phyloP scores from a whole-genome alignment of 2,797 vertebrate species.

The Myripristis murdjan region DNA sequence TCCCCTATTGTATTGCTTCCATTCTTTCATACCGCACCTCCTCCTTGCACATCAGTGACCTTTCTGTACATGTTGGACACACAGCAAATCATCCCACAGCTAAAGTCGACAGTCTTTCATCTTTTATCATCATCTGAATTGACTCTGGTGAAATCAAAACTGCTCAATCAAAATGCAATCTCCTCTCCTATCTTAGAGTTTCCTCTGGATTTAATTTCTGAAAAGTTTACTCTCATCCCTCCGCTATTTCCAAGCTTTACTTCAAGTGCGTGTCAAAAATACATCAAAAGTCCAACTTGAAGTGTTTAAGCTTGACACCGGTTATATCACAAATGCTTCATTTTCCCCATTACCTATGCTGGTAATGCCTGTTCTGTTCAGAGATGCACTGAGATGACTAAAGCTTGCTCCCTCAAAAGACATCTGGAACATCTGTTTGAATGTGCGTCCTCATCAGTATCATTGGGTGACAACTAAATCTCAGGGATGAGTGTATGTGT shows the following conservation, averaged over 20 bases:
- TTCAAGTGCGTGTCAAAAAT: slow-evolving; percentile 31
- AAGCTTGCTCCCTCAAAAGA: slow-evolving; percentile 10
- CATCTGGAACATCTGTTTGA: slow-evolving; percentile 65
- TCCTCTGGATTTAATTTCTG: slow-evolving; percentile 47
- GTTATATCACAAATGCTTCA: slow-evolving; percentile 6
- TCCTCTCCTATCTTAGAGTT: slow-evolving; percentile 10
- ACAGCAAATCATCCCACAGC: slow-evolving; percentile 36
- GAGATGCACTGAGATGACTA: slow-evolving; percentile 27
- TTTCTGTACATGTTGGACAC: slow-evolving; percentile 45
- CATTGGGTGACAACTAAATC: slow-evolving; percentile 48
- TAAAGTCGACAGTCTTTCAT: slow-evolving; percentile 38
- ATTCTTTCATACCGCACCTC: slow-evolving; percentile 9
- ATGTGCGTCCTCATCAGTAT: slow-evolving; percentile 52
- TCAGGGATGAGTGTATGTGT: slow-evolving; percentile 28
- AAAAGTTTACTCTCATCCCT: slow-evolving; percentile 45
- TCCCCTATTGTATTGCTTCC: slow-evolving; percentile 24
- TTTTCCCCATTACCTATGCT: slow-evolving; percentile 24
- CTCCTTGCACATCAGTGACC: slow-evolving; percentile 40
- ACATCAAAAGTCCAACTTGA: slow-evolving; percentile 18
- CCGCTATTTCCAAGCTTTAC: slow-evolving; percentile 1
- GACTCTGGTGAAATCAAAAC: slow-evolving; percentile 46
- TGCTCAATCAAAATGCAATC: slow-evolving; percentile 49
- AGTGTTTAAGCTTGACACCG: slow-evolving; percentile 32
- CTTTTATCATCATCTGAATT: slow-evolving; percentile 52
- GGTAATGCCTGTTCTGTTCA: slow-evolving; percentile 25